Base-by-base conservation (phyloP, 2,888 invertebrate species). In the Cataglyphis albicans region DNA sequence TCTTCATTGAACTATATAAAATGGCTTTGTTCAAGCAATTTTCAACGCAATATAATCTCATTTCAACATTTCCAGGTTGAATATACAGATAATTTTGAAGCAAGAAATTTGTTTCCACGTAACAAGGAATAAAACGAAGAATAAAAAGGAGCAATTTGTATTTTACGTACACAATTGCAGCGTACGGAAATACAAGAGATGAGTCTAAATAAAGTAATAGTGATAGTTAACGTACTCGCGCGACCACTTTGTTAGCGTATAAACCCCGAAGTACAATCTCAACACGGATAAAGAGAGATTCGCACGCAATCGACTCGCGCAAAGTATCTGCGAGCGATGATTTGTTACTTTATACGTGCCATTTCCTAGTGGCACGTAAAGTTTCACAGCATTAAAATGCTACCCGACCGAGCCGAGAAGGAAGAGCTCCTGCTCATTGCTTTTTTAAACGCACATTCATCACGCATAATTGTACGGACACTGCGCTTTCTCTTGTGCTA, bases 311-410 rank as follows among this genome's bases (percentile, higher is more conserved):
- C 25, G 35, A 65, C 61, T 72, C 35, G 48, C 61, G 12, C 41
- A 41, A 44, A 44, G 52, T 55, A 72, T 25, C 59, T 5, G 67
- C 67, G 52, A 68, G 32, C 12, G 52, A 55, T 52, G 52, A 52
- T 80, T 81, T 72, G 59, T 78, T 70, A 35, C 44, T 64, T 48
- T 25, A 44, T 70, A 83, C 83, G 65, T 63, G 52, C 74, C 84
- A 84, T 84, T 90, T 84, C 84, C 84, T 84, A 80, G 75, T 59
- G 18, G 70, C n/a, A n/a, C 29, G 73, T 84, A 84, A 90, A 91
- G 86, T 89, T 92, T 92, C 92, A 88, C 90, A 91, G 86, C 86
- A 90, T 90, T 90, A 89, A 78, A 78, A 83, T 81, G 82, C 67
- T 85, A 85, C 85, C 89, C 90, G 90, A 84, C 83, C 85, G 81